Evolutionary conservation across 2,113 vertebrate genomes (phyloP).

Genomic region (Salvelinus sp.): DNA sequence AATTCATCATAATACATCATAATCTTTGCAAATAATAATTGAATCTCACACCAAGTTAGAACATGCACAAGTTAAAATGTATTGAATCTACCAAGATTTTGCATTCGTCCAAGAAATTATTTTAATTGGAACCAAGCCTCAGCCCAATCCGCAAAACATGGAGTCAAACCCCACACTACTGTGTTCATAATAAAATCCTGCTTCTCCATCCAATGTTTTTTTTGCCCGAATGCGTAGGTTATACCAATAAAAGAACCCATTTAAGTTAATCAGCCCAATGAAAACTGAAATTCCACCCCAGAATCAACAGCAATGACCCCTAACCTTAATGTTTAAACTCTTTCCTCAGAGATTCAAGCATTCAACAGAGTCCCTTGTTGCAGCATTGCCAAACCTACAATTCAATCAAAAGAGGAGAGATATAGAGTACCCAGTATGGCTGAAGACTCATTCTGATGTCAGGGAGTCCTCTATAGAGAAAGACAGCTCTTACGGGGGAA

Average conservation of each 20-base stretch:
- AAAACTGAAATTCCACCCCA: constrained; percentile 63
- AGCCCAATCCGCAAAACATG: constrained; percentile 22
- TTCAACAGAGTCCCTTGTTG: neutral
- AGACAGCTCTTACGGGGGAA: neutral
- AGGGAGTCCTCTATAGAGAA: constrained; percentile 14
- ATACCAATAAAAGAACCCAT: constrained; percentile 57
- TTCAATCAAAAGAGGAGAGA: constrained; percentile 24
- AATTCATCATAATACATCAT: neutral
- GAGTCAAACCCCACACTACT: neutral
- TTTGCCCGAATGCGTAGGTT: constrained; percentile 46
- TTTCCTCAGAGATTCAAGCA: constrained; percentile 2
- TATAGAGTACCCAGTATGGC: too few species aligned
- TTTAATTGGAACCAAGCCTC: constrained; percentile 28
- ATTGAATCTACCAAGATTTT: constrained; percentile 2
- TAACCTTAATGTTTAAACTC: constrained; percentile 6
- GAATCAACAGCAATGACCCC: constrained; percentile 47
- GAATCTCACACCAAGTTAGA: neutral
- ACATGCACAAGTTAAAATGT: constrained; percentile 16
- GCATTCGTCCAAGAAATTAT: constrained; percentile 13
- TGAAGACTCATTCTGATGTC: constrained; percentile 7
- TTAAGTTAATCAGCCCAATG: constrained; percentile 59
- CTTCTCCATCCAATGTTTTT: constrained; percentile 11
- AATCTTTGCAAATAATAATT: neutral
- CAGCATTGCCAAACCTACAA: constrained; percentile 32
- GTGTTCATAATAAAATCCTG: constrained; percentile 43